Evolutionary conservation across 1,140 invertebrate species (phyloP).

Genomic region (Drosophila eugracilis): DNA sequence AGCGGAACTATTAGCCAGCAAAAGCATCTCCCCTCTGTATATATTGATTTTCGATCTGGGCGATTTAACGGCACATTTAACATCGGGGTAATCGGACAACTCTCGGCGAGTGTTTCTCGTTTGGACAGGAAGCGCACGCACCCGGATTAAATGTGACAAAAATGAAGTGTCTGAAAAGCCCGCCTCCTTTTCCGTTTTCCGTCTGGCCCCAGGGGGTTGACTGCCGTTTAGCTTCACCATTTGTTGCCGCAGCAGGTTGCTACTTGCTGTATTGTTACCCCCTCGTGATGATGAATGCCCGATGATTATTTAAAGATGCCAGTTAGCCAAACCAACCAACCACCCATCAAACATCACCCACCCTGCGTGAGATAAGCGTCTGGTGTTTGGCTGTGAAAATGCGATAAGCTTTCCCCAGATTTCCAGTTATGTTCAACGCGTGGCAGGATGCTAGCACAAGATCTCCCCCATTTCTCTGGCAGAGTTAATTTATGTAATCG

Average conservation of each 20-base stretch:
- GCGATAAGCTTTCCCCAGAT: constrained; percentile 81
- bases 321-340: constrained; percentile 34
- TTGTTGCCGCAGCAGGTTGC: constrained; percentile 69
- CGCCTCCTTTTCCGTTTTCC: constrained; percentile 16
- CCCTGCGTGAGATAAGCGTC: constrained; percentile 70
- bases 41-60: constrained; percentile 58
- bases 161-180: constrained; percentile 65
- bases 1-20: constrained; percentile 46
- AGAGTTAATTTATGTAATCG: constrained; percentile 79
- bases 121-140: constrained; percentile 56
- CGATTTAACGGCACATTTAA: constrained; percentile 85
- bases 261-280: constrained; percentile 30
- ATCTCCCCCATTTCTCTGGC: constrained; percentile 34
- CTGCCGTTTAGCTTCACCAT: constrained; percentile 36
- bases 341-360: neutral
- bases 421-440: constrained; percentile 77
- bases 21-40: neutral
- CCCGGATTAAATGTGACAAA: constrained; percentile 80
- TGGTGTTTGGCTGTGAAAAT: constrained; percentile 82
- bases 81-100: constrained; percentile 32
- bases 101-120: constrained; percentile 23
- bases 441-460: constrained; percentile 50
- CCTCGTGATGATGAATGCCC: constrained; percentile 80
- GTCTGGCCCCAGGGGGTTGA: constrained; percentile 21
- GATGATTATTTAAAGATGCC: constrained; percentile 85